A percentile compares a stretch with the other conserved stretches of the same genome.
phyloP scores from a whole-genome alignment of 2,113 vertebrate genomes.

The Alligator mississippiensis region DNA sequence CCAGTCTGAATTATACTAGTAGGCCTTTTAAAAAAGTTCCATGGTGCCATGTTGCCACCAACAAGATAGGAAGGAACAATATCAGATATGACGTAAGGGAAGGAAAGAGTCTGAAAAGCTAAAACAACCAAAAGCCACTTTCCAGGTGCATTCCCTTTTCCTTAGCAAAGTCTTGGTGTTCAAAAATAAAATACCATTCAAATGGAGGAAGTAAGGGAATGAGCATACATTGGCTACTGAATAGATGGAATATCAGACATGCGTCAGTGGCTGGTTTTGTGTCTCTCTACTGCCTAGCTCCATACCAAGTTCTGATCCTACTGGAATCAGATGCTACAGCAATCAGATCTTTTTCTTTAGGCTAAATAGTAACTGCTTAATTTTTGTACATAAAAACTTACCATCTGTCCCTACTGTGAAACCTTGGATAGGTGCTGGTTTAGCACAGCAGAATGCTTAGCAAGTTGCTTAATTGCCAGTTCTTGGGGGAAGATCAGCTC shows the following conservation, averaged over 20 bases:
- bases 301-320: neutral
- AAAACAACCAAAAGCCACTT: neutral
- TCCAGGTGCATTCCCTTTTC: neutral
- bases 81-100: neutral
- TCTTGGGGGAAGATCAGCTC: neutral
- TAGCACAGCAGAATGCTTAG: fast-evolving
- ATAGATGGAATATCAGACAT: neutral
- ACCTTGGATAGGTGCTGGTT: neutral
- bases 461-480: neutral
- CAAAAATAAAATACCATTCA: fast-evolving
- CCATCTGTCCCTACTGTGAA: neutral
- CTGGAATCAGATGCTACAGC: neutral
- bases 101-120: neutral
- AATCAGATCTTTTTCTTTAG: neutral
- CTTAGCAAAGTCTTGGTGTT: neutral
- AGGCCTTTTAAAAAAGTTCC: neutral
- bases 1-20: neutral
- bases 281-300: neutral
- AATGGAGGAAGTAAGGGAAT: neutral
- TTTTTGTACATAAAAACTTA: neutral
- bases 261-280: neutral
- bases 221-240: neutral
- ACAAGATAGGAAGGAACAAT: neutral
- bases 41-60: neutral
- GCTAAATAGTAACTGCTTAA: neutral